Percentiles rank a stretch among this genome's conserved stretches.
Evolutionary conservation across 2,888 invertebrate genomes (phyloP).

Genomic region (Eupithecia tripunctaria): DNA sequence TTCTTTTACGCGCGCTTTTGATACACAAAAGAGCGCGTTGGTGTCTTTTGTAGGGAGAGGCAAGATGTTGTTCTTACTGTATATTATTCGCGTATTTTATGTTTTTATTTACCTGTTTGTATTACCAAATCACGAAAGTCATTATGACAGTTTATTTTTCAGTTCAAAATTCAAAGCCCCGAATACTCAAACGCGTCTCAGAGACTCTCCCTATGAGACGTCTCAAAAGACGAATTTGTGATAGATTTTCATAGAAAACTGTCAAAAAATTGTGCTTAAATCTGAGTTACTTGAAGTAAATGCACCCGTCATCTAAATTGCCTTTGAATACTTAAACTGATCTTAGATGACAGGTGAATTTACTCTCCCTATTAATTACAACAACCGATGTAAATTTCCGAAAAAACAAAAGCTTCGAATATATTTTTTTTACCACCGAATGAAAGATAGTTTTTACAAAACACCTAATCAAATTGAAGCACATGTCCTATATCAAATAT

Average conservation of each 20-base stretch:
- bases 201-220: too few relatives aligned
- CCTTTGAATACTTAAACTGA: too few relatives aligned
- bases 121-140: background rate
- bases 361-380: background rate
- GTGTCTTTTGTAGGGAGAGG: background rate
- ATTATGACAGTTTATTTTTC: background rate
- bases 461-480: slow-evolving; percentile 51
- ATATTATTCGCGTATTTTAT: background rate
- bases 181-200: too few relatives aligned
- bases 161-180: background rate
- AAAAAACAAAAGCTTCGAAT: background rate
- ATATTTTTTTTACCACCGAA: background rate
- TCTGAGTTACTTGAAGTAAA: too few relatives aligned
- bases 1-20: too few relatives aligned
- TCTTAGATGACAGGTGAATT: background rate
- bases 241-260: too few relatives aligned
- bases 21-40: too few relatives aligned
- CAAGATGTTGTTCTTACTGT: background rate
- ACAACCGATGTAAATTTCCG: background rate
- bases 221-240: too few relatives aligned
- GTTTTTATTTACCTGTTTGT: too few relatives aligned
- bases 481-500: slow-evolving; percentile 58
- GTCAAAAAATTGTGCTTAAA: too few relatives aligned
- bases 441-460: background rate
- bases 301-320: too few relatives aligned